Percentiles rank a stretch among this genome's conserved stretches.
Conservation (phyloP, 2,113 vertebrate species). For the Sarotherodon lohbergeri region DNA sequence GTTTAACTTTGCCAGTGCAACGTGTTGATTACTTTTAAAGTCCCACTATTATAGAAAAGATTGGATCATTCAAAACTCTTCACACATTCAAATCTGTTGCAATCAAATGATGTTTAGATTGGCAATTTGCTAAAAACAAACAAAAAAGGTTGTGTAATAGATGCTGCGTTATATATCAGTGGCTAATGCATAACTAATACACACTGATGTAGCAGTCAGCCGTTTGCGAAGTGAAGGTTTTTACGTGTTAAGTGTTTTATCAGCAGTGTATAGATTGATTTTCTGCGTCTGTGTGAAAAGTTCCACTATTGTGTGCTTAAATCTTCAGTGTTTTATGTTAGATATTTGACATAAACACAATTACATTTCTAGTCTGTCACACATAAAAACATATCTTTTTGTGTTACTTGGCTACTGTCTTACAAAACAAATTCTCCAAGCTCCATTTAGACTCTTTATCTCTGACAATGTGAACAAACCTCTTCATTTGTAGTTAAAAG, state of each 20-base stretch:
- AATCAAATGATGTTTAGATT: neutral
- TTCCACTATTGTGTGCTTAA: neutral
- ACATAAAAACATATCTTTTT: neutral
- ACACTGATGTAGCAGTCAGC: neutral
- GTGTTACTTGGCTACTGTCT: neutral
- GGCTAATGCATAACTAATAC: neutral
- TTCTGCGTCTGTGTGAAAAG: neutral
- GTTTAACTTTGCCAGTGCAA: neutral
- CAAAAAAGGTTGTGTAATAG: neutral
- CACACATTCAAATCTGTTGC: neutral
- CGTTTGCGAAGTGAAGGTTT: neutral
- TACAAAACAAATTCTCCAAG: neutral
- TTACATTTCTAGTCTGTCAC: neutral
- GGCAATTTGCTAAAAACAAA: neutral
- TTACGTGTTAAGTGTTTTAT: neutral
- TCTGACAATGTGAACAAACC: neutral
- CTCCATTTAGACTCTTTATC: neutral
- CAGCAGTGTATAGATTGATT: neutral
- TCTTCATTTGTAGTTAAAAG: conserved; percentile 10
- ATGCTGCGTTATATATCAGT: neutral
- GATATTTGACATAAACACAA: neutral
- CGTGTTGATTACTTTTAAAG: neutral
- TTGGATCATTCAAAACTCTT: neutral
- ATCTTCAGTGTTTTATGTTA: neutral
- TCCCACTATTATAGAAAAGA: neutral